A percentile compares a stretch with the other conserved stretches of the same genome.
Conservation (phyloP, 2,113 vertebrate species). For the Pygoscelis antarcticus region DNA sequence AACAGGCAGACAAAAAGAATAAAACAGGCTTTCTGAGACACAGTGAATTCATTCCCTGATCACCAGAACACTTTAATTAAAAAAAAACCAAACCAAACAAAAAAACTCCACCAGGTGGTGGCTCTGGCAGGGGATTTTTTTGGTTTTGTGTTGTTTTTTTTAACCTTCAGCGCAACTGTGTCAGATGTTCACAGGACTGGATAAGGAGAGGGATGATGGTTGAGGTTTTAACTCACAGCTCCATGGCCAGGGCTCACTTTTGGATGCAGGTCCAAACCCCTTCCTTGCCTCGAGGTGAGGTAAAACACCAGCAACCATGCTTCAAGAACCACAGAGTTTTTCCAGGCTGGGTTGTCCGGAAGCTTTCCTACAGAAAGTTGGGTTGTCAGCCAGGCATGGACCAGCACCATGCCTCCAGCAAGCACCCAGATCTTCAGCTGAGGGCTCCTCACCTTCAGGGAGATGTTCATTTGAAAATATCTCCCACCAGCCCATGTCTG, state of each 20-base stretch:
- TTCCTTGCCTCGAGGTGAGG: neutral
- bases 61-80: neutral
- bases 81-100: neutral
- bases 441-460: neutral
- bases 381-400: neutral
- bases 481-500: neutral
- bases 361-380: neutral
- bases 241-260: accelerated
- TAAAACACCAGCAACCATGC: neutral
- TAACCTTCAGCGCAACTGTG: neutral
- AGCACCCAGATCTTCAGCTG: neutral
- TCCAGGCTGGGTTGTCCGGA: neutral
- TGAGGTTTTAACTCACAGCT: neutral
- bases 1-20: neutral
- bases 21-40: neutral
- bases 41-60: neutral
- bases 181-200: neutral
- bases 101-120: neutral
- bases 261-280: neutral
- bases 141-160: neutral
- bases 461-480: neutral
- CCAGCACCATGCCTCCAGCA: neutral
- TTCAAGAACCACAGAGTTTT: neutral
- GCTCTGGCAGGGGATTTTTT: neutral
- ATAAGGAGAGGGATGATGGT: neutral